A percentile compares a stretch with the other conserved stretches of the same genome.
Conservation (phyloP, 2,888 invertebrate species). For the Periphyllus acericola region DNA sequence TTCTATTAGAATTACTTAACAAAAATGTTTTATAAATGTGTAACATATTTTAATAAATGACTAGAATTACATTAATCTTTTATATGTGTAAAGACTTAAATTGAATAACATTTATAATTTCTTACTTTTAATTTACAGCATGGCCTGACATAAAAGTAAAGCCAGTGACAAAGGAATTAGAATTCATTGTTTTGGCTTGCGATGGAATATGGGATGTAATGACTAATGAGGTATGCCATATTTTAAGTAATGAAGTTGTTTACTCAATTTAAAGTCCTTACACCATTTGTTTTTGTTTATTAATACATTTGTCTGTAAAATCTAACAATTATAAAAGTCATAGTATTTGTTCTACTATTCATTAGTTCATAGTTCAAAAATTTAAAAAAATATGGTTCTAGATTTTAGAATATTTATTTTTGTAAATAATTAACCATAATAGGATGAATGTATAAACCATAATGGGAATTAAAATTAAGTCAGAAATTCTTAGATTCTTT, state of each 20-base stretch:
- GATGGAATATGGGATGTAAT: slow-evolving; percentile 99
- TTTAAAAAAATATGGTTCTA: not conserved
- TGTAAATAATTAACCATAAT: no score
- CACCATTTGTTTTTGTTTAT: not conserved
- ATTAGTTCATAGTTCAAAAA: no score
- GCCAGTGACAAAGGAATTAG: slow-evolving; percentile 87
- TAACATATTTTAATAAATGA: not conserved
- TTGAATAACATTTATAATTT: not conserved
- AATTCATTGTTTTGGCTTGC: slow-evolving; percentile 95
- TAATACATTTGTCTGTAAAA: not conserved
- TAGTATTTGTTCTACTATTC: no score
- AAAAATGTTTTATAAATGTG: not conserved
- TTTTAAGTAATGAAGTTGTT: not conserved
- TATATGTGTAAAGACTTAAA: no score
- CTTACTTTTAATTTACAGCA: slow-evolving; percentile 72
- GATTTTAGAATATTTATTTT: not conserved
- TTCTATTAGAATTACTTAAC: not conserved
- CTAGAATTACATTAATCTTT: no score
- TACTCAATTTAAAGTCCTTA: not conserved
- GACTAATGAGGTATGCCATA: slow-evolving; percentile 77
- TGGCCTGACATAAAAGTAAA: slow-evolving; percentile 90
- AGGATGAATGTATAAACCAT: no score
- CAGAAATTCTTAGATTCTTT: not conserved
- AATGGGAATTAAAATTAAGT: not conserved
- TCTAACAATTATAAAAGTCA: not conserved